phyloP scores from a whole-genome alignment of 2,113 vertebrate genomes.

The Siphamia tubifer region DNA sequence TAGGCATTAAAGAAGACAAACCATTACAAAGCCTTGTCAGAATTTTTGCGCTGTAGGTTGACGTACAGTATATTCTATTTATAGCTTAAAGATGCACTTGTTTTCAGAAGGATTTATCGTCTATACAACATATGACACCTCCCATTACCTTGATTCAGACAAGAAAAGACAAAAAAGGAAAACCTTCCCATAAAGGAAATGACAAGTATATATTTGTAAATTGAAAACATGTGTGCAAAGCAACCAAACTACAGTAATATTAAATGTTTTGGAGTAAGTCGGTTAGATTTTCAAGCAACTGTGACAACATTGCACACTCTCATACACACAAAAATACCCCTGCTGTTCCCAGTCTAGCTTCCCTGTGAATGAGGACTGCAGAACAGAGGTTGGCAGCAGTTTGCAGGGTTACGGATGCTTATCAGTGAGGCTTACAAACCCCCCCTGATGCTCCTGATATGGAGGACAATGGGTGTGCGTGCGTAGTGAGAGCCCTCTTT shows the following conservation, averaged over 20 bases:
- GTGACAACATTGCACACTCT: too few relatives aligned
- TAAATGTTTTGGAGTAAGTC: too few relatives aligned
- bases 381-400: slow-evolving; percentile 75
- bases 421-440: slow-evolving; percentile 72
- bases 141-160: background rate
- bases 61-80: background rate
- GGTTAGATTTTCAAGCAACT: too few relatives aligned
- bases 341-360: slow-evolving; percentile 50
- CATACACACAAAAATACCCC: slow-evolving; percentile 23
- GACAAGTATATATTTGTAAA: too few relatives aligned
- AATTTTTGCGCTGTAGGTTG: background rate
- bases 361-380: slow-evolving; percentile 60
- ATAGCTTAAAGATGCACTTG: background rate
- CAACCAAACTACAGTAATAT: too few relatives aligned
- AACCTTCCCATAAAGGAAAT: too few relatives aligned
- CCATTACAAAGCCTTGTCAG: background rate
- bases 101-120: background rate
- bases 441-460: slow-evolving; percentile 74
- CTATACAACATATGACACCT: background rate
- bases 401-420: slow-evolving; percentile 66
- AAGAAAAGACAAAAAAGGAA: background rate
- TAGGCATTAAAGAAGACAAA: background rate
- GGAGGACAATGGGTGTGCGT: slow-evolving; percentile 77
- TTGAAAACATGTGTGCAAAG: too few relatives aligned
- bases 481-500: slow-evolving; percentile 60